Conservation (phyloP, 1,140 invertebrate species). For the Mycetomoellerius zeteki region DNA sequence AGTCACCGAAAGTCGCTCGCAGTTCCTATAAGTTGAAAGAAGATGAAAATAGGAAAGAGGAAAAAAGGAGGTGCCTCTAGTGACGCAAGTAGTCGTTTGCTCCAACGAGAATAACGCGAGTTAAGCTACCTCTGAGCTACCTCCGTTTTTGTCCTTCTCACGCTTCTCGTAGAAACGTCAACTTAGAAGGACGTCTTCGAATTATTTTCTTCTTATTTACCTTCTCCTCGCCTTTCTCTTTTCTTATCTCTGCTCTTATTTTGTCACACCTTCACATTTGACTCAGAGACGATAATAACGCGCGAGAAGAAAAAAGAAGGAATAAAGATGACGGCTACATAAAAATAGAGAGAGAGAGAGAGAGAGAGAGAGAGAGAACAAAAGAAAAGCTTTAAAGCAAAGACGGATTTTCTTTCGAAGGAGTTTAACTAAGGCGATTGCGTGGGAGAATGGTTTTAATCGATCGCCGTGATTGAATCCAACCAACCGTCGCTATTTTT, state of each 20-base stretch:
- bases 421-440: constrained; percentile 48
- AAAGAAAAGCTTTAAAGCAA: constrained; percentile 35
- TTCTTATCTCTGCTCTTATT: constrained; percentile 50
- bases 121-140: constrained; percentile 63
- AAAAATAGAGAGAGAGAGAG: neutral
- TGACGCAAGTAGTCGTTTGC: constrained; percentile 68
- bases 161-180: neutral
- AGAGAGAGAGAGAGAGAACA: neutral
- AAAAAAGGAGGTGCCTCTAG: constrained; percentile 39
- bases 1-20: constrained; percentile 18
- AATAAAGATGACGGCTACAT: neutral
- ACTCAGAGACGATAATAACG: constrained; percentile 31
- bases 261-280: constrained; percentile 33
- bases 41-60: neutral
- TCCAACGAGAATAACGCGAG: constrained; percentile 68
- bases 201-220: constrained; percentile 72
- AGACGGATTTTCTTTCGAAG: constrained; percentile 46
- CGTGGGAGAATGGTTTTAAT: constrained; percentile 42
- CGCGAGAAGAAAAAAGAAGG: neutral
- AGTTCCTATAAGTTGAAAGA: constrained; percentile 7
- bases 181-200: constrained; percentile 38
- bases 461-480: constrained; percentile 49
- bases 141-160: constrained; percentile 2
- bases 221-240: constrained; percentile 1
- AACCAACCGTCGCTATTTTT: constrained; percentile 29